Evolutionary conservation across 1,140 invertebrate species (phyloP), one percentile per base, ranked within the genome.

Genomic region (Danaus melanippus): DNA sequence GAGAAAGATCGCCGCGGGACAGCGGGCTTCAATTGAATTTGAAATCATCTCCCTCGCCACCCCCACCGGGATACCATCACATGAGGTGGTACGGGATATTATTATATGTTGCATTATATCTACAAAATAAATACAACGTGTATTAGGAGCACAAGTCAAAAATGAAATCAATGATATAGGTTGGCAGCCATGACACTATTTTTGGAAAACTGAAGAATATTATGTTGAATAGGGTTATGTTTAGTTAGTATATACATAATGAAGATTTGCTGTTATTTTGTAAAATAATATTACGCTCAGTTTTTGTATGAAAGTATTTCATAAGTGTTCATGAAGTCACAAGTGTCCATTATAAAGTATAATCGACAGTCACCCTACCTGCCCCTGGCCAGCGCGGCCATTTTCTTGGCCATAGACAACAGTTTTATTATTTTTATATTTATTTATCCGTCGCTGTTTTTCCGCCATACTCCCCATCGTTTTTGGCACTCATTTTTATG

Each of bases 381-480:
- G 51, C 63, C 65, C 73, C 70, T 58, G 67, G 66, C 63, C 73
- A 66, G 67, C 74, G 77, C 74, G 72, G 66, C 79, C 76, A 80
- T 82, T 82, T 75, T 73, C 76, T 76, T 68, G 67, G 58, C 76
- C 76, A 81, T 83, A 84, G 75, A 83, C 81, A 84, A 84, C 69
- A 77, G 71, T 84, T 82, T 84, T 84, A 84, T 84, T 82, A 76
- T 81, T 84, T 84, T 84, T 81, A 81, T 83, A 83, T 84, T 81
- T 84, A 84, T 84, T 83, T 83, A 80, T 84, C 74, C 66, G 67
- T 44, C 69, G 69, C 60, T 76, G 72, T 76, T 78, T 75, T 75
- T 76, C 70, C 71, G 69, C 66, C 74, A 68, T 74, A 67, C 64
- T 60, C 66, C 71, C 58, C 66, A 59, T 69, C 62, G 66, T 69